Base-by-base conservation (phyloP, 1,140 invertebrate genomes). In the Conus betulinus region DNA sequence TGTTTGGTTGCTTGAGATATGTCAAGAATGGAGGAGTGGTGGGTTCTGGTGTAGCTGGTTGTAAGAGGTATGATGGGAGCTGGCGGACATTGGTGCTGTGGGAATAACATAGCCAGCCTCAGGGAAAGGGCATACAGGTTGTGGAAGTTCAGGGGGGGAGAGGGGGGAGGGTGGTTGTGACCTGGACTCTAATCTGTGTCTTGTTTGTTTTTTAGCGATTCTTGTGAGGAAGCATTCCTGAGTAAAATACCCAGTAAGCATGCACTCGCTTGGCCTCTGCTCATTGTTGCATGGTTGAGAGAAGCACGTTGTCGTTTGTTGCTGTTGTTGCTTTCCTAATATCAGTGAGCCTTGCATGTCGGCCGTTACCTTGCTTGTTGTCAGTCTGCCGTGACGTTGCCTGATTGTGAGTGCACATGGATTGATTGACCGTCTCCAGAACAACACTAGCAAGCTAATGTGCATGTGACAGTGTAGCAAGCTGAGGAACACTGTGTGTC, bases 151-250 rank as follows among this genome's bases (percentile, higher is more conserved):
- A 3, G 39, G 60, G 60, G 60, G 20, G 13, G 20, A 4, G 20
- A 4, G 11, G 67, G 11, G 67, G 20, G 67, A 7, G 67, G 67
- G 11, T 20, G 20, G 20, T n/a, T 7, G 76, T 27, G 76, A 13
- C 76, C 11, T 8, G 76, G 11, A 17, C 55, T 7, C 82, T 84
- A 84, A 84, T 84, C 82, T n/a, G 51, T 67, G 23, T 60, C 63
- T 60, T 63, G 10, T 81, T 84, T 53, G 23, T 60, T 67, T 39
- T 84, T 55, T 84, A 84, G 82, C 82, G 82, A 67, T 84, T 25
- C 82, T 84, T 84, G 82, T 84, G 82, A 84, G 52, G 82, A 55
- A 67, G 25, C 15, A n/a, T 84, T 57, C 52, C 55, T 25, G 82
- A 60, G 53, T 63, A 63, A 67, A 27, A n/a, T 17, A 27, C 8